Conservation (phyloP, 2,888 invertebrate species). For the Andrena flavipes region DNA sequence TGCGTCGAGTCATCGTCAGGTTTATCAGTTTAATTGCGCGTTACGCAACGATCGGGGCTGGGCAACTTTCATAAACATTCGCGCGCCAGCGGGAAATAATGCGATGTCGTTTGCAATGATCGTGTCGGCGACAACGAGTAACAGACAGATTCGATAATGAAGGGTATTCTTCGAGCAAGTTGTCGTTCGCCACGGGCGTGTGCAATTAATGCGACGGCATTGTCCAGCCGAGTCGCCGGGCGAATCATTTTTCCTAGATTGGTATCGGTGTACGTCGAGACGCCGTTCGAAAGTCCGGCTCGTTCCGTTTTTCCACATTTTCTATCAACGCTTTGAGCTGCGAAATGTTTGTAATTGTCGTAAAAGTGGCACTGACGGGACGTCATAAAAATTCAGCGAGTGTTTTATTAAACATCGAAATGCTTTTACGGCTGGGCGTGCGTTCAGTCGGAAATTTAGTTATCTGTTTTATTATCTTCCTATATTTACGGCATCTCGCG, state of each 20-base stretch:
- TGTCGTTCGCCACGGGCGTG: constrained; percentile 6
- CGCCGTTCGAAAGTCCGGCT: not conserved
- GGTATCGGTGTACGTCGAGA: constrained; percentile 5
- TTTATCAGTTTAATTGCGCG: constrained; percentile 49
- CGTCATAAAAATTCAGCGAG: constrained; percentile 40
- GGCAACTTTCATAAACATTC: constrained; percentile 48
- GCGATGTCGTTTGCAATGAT: constrained; percentile 18
- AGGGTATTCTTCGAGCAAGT: constrained; percentile 32
- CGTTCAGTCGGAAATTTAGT: constrained; percentile 13
- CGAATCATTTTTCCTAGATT: constrained; percentile 8
- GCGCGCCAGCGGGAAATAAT: constrained; percentile 22
- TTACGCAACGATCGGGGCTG: constrained; percentile 20
- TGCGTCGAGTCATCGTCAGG: constrained; percentile 20
- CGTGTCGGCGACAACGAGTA: constrained; percentile 7
- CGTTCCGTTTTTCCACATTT: not conserved
- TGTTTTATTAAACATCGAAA: constrained; percentile 36
- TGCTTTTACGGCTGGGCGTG: constrained; percentile 7
- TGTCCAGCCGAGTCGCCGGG: not conserved
- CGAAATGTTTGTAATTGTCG: constrained; percentile 29
- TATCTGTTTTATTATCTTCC: constrained; percentile 5
- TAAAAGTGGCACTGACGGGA: constrained; percentile 14
- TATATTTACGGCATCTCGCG: not conserved
- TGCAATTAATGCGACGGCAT: constrained; percentile 34
- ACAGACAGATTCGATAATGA: constrained; percentile 42
- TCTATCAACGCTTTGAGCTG: not conserved